phyloP scores from a whole-genome alignment of 53 echinoderm and acorn worm genomes.

The Stichopus horrens region DNA sequence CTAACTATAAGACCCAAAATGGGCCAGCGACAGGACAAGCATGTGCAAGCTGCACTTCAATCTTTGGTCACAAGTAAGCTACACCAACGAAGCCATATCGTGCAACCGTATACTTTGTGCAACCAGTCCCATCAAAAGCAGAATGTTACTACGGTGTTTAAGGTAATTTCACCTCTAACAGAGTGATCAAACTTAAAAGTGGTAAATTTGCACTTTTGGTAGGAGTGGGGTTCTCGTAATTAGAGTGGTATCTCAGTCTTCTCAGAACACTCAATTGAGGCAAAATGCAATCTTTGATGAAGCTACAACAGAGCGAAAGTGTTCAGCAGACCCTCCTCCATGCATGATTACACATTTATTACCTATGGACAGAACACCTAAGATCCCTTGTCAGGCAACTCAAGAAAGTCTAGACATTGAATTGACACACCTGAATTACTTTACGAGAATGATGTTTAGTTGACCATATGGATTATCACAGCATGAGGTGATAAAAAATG shows the following conservation, averaged over 20 bases:
- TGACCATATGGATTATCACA: too few relatives aligned
- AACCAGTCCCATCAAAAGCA: neutral
- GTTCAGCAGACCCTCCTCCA: too few relatives aligned
- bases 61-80: slow-evolving; percentile 4
- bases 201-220: slow-evolving; percentile 11
- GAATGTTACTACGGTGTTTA: slow-evolving; percentile 8
- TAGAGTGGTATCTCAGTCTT: slow-evolving; percentile 30
- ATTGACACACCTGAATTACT: too few relatives aligned
- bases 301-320: too few relatives aligned
- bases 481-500: too few relatives aligned
- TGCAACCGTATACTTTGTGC: too few relatives aligned
- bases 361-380: too few relatives aligned
- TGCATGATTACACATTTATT: too few relatives aligned
- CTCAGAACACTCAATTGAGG: slow-evolving; percentile 24
- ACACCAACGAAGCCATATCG: slow-evolving; percentile 18
- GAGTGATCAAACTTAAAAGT: slow-evolving; percentile 2
- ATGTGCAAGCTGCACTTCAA: slow-evolving; percentile 15
- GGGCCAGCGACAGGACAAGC: slow-evolving; percentile 7
- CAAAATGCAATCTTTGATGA: slow-evolving; percentile 12
- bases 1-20: neutral
- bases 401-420: too few relatives aligned
- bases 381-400: too few relatives aligned
- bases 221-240: slow-evolving; percentile 19
- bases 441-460: too few relatives aligned
- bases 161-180: neutral